Evolutionary conservation across 1,140 invertebrate species (phyloP).

Genomic region (Phenacoccus solenopsis): DNA sequence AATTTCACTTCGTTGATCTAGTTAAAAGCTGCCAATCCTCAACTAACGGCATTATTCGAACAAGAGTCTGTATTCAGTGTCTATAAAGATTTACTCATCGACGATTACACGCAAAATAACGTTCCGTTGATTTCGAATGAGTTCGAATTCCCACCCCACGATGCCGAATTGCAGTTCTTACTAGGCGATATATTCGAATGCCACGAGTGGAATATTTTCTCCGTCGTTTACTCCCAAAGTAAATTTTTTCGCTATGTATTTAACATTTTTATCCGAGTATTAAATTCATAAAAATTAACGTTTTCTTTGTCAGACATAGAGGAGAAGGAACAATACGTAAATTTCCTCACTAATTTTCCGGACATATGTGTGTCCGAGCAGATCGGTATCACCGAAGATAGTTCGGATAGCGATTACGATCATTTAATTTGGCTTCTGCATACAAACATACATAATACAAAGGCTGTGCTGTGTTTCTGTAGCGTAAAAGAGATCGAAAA

Average conservation of each 20-base stretch:
- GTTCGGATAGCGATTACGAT: not conserved
- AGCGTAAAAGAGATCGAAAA: not conserved
- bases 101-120: not conserved
- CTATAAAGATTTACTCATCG: not conserved
- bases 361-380: not conserved
- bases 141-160: not conserved
- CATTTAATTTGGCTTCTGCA: not conserved
- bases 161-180: not conserved
- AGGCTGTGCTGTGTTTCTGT: not conserved
- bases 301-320: no score
- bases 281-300: not conserved
- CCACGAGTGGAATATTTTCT: not conserved
- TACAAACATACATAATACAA: not conserved
- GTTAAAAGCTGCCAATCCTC: not conserved
- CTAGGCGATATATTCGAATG: not conserved
- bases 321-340: not conserved
- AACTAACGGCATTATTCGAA: not conserved
- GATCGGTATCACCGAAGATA: not conserved
- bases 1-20: no score
- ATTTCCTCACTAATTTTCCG: not conserved
- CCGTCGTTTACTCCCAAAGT: not conserved
- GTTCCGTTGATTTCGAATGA: not conserved
- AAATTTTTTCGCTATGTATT: not conserved
- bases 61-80: not conserved
- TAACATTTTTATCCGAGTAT: not conserved